Conservation (phyloP, 1,140 invertebrate genomes). For the Lepidurus apus region DNA sequence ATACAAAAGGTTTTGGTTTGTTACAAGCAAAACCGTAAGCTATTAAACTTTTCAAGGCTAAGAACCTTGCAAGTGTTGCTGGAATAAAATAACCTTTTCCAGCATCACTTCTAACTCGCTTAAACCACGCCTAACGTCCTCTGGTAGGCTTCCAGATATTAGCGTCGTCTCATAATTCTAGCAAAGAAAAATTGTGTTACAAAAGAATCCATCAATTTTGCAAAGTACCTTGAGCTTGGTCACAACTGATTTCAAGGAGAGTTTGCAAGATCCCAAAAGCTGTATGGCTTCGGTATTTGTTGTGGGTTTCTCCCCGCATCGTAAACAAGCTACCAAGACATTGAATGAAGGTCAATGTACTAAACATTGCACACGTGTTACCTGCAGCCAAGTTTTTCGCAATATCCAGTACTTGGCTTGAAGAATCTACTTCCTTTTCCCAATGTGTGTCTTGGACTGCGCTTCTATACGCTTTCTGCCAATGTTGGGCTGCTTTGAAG, state of each 20-base stretch:
- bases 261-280: slow-evolving; percentile 1
- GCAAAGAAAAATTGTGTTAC: neutral
- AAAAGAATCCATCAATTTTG: neutral
- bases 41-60: neutral
- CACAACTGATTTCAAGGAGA: neutral
- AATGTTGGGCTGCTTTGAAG: slow-evolving; percentile 54
- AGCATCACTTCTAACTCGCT: neutral
- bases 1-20: slow-evolving; percentile 25
- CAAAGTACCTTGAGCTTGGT: neutral
- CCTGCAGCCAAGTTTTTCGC: slow-evolving; percentile 42
- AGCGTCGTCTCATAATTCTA: neutral
- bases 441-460: slow-evolving; percentile 51
- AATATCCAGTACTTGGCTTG: slow-evolving; percentile 41
- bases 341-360: slow-evolving; percentile 24
- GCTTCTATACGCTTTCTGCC: slow-evolving; percentile 51
- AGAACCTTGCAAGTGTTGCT: neutral
- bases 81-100: neutral
- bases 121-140: neutral
- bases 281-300: neutral
- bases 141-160: neutral
- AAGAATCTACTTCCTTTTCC: slow-evolving; percentile 50
- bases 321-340: slow-evolving; percentile 18
- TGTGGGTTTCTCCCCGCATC: neutral
- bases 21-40: neutral
- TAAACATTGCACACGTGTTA: slow-evolving; percentile 36